These are phyloP conservation scores for Calephelis nemesis DNA, from an alignment of 1,140 invertebrate species.

Conservation along the genomic window DNA sequence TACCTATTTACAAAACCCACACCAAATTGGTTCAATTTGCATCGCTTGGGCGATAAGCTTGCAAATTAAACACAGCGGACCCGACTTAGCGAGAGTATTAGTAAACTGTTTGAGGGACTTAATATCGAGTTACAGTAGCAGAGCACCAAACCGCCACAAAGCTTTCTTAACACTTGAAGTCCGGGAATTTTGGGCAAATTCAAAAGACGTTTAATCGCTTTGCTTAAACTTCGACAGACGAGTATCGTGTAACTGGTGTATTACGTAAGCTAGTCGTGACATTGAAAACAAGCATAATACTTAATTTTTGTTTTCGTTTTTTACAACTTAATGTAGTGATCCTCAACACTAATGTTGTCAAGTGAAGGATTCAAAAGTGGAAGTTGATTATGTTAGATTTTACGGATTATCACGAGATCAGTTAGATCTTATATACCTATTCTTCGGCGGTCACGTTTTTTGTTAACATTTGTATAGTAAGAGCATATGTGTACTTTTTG, in stretches of 20 bases:
- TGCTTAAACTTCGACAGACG: too few species aligned
- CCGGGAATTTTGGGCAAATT: not conserved
- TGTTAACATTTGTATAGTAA: too few species aligned
- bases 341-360: too few species aligned
- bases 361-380: too few species aligned
- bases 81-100: conserved; percentile 11
- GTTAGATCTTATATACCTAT: too few species aligned
- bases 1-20: not conserved
- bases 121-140: conserved; percentile 5
- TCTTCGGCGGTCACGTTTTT: too few species aligned
- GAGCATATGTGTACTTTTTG: too few species aligned
- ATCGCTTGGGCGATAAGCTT: conserved; percentile 4
- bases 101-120: conserved; percentile 1
- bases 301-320: too few species aligned
- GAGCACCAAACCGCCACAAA: conserved; percentile 12
- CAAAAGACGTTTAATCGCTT: not conserved
- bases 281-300: not conserved
- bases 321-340: too few species aligned
- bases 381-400: too few species aligned
- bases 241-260: not conserved
- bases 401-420: too few species aligned
- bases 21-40: conserved; percentile 6
- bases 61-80: conserved; percentile 11
- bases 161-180: not conserved
- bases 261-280: not conserved